Evolutionary conservation across 2,113 vertebrate species (phyloP).

Genomic region (Galemys pyrenaicus): DNA sequence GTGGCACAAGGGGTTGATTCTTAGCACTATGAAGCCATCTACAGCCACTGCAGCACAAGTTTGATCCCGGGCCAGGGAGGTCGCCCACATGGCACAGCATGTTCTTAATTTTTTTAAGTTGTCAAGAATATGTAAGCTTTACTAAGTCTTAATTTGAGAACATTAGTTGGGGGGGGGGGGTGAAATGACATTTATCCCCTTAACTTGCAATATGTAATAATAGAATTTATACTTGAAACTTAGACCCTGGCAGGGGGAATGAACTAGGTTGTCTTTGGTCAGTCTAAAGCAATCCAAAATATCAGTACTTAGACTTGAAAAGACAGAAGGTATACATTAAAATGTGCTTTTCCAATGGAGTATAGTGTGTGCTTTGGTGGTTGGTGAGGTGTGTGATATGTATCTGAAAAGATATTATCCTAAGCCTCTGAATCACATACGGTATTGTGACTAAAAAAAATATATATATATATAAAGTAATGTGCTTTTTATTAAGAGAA

Average conservation of each 20-base stretch:
- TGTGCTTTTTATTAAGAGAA: neutral
- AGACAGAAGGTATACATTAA: neutral
- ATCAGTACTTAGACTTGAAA: neutral
- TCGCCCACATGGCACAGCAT: too few species aligned
- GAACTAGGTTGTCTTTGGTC: neutral
- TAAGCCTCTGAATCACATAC: too few species aligned
- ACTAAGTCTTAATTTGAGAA: constrained; percentile 7
- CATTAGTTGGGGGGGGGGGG: neutral
- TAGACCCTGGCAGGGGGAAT: accelerated
- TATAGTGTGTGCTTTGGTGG: too few species aligned
- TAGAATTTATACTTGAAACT: neutral
- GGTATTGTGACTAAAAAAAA: too few species aligned
- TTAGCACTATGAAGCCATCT: too few species aligned
- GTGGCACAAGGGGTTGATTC: too few species aligned
- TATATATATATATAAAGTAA: too few species aligned
- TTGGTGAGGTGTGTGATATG: too few species aligned
- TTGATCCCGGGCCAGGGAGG: too few species aligned
- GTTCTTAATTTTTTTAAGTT: neutral
- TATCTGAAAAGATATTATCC: too few species aligned
- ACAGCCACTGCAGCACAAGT: too few species aligned
- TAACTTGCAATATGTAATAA: neutral
- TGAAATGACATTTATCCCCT: neutral
- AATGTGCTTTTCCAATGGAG: neutral
- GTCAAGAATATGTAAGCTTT: neutral
- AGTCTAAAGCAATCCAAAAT: neutral